phyloP scores from a whole-genome alignment of 2,888 invertebrate genomes.

The Onthophagus sagittarius region DNA sequence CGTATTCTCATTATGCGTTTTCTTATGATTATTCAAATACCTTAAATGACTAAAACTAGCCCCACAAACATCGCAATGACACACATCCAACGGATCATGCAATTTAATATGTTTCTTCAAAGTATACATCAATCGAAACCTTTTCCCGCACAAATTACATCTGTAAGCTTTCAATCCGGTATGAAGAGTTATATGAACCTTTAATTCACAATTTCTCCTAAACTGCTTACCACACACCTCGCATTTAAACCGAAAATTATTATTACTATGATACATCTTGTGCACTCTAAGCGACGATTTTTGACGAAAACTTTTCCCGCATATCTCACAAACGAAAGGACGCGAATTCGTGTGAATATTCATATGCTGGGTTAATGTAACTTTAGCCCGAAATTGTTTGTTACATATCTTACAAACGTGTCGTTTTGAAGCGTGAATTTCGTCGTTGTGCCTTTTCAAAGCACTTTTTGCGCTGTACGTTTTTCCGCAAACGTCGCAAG shows the following conservation, averaged over 20 bases:
- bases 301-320: slow-evolving; percentile 54
- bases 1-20: slow-evolving; percentile 26
- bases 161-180: slow-evolving; percentile 54
- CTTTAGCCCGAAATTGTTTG: slow-evolving; percentile 51
- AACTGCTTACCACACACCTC: slow-evolving; percentile 55
- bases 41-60: slow-evolving; percentile 49
- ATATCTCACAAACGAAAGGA: slow-evolving; percentile 54
- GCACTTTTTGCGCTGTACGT: slow-evolving; percentile 52
- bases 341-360: slow-evolving; percentile 49
- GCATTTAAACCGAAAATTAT: slow-evolving; percentile 48
- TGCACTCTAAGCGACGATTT: slow-evolving; percentile 54
- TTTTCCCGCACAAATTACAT: slow-evolving; percentile 52
- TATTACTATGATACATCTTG: slow-evolving; percentile 44
- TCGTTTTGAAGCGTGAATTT: slow-evolving; percentile 51
- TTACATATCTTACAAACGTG: slow-evolving; percentile 51
- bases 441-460: slow-evolving; percentile 52
- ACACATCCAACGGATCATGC: slow-evolving; percentile 46
- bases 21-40: slow-evolving; percentile 44
- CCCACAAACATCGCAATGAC: slow-evolving; percentile 46
- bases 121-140: slow-evolving; percentile 50
- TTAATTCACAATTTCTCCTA: slow-evolving; percentile 53
- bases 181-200: slow-evolving; percentile 55
- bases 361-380: slow-evolving; percentile 52
- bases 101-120: slow-evolving; percentile 46
- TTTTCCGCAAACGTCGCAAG: slow-evolving; percentile 54